A percentile compares a stretch with the other conserved stretches of the same genome.
Evolutionary conservation across 2,113 vertebrate species (phyloP).

Genomic region (Gnathonemus echidnorhynchus): DNA sequence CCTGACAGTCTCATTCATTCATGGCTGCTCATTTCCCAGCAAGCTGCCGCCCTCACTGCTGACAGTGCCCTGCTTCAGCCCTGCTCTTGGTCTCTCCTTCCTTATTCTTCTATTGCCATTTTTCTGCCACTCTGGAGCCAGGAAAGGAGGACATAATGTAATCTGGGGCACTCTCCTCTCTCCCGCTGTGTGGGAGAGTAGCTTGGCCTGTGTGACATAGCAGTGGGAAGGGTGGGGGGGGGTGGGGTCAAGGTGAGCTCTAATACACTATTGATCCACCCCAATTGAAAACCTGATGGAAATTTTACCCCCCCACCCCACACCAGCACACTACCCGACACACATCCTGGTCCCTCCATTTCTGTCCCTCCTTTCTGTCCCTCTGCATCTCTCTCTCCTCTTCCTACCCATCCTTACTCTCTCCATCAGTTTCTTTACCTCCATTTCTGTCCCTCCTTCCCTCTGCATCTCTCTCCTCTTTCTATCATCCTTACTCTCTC

Average conservation of each 20-base stretch:
- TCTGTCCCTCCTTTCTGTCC: constrained; percentile 24
- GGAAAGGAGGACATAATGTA: constrained; percentile 63
- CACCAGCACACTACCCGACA: constrained; percentile 21
- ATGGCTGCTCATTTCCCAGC: background rate
- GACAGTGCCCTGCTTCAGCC: background rate
- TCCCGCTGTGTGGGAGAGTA: constrained; percentile 65
- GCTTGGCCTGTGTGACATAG: constrained; percentile 63
- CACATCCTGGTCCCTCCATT: constrained; percentile 21
- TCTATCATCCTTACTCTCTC: constrained; percentile 22
- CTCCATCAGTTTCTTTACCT: background rate
- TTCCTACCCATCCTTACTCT: constrained; percentile 24
- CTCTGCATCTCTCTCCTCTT: constrained; percentile 33
- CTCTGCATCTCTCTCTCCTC: constrained; percentile 33
- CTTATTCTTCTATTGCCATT: constrained; percentile 57
- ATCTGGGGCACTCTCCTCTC: constrained; percentile 59
- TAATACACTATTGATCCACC: constrained; percentile 77
- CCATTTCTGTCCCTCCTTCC: constrained; percentile 22
- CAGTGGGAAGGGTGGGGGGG: constrained; percentile 51
- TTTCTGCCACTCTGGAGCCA: constrained; percentile 68
- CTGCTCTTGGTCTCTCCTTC: background rate
- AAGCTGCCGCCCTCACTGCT: background rate
- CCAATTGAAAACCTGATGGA: constrained; percentile 79
- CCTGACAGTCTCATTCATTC: background rate
- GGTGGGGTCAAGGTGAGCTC: constrained; percentile 74
- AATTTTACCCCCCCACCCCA: constrained; percentile 62